A percentile compares a stretch with the other conserved stretches of the same genome.
Conservation (phyloP, 2,797 vertebrate species). For the Peromyscus melanophrys region DNA sequence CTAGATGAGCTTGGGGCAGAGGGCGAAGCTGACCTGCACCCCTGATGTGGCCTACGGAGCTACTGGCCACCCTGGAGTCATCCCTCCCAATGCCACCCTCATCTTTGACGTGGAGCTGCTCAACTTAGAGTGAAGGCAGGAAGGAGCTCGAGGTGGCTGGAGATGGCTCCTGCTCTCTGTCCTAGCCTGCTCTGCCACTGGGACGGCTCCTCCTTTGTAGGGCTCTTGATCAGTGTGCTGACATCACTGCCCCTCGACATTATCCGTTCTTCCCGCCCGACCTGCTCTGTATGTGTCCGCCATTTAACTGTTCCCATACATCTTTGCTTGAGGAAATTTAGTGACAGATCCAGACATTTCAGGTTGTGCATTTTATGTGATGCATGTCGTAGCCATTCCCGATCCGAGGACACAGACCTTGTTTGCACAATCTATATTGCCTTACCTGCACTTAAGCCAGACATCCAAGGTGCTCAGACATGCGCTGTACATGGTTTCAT, state of each 20-base stretch:
- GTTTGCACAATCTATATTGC: slow-evolving; percentile 91
- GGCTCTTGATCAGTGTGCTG: slow-evolving; percentile 86
- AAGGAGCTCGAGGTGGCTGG: slow-evolving; percentile 69
- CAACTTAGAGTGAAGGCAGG: slow-evolving; percentile 95
- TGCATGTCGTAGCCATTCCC: slow-evolving; percentile 88
- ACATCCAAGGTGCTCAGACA: slow-evolving; percentile 90
- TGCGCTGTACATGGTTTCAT: slow-evolving; percentile 89
- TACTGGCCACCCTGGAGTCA: slow-evolving; percentile 98
- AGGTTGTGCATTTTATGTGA: slow-evolving; percentile 92
- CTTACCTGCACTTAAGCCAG: slow-evolving; percentile 93
- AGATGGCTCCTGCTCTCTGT: slow-evolving; percentile 82
- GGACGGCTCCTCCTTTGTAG: slow-evolving; percentile 72
- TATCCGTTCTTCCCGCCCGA: slow-evolving; percentile 77
- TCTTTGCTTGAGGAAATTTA: slow-evolving; percentile 86
- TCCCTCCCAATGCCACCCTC: slow-evolving; percentile 98
- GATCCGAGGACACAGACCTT: slow-evolving; percentile 84
- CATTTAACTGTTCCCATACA: slow-evolving; percentile 83
- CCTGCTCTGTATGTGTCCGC: slow-evolving; percentile 84
- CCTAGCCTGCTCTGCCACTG: slow-evolving; percentile 79
- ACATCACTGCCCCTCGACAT: slow-evolving; percentile 40
- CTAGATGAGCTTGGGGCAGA: slow-evolving; percentile 99
- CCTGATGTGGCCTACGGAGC: slow-evolving; percentile 98
- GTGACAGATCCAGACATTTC: slow-evolving; percentile 85
- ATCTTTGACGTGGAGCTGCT: slow-evolving; percentile 99
- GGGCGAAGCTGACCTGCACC: slow-evolving; percentile 98